Evolutionary conservation across 30 jellyfish, hydroid and myxozoan genomes (phyloP), one percentile per base, ranked within the genome.

Genomic region (Catostylus mosaicus): DNA sequence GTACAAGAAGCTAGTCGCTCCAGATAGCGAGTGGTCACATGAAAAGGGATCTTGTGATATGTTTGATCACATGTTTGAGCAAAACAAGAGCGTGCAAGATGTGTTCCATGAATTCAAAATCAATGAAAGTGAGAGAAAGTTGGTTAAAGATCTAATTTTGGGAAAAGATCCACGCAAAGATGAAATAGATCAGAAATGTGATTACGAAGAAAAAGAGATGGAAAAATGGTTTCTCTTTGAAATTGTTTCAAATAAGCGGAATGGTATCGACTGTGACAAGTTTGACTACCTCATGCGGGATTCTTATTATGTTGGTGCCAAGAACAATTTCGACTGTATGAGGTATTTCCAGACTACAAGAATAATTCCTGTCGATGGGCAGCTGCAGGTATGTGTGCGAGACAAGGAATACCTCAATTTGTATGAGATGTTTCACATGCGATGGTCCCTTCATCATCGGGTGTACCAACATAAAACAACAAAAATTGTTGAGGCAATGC

Each of bases 361-460:
- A 29, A 80, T 89, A 19, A 67, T 89, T 11, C 76, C 74, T 12
- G 93, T 88, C 20, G 97, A 89, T 70, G 88, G 77, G 1, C 96
- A 87, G 47, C 63, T 82, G 0, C 91, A 82, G 56, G 67, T 89
- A 20, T 89, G 97, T 35, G 86, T 63, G 1, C 57, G 95, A 34
- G 95, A 89, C 56, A 89, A 89, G 68, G 95, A 82, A 37, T 36
- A 30, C 40, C 76, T 89, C 38, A 83, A 89, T 62, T 23, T 82
- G 57, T 80, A 89, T 77, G 97, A 89, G 79, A 19, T 89, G 84
- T 89, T 89, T 67, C 95, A 89, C 79, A 73, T 71, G 48, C 47
- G 97, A 60, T 89, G 97, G 97, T 80, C 95, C 4, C 79, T 89
- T 16, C 97, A 89, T 57, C 95, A 82, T 69, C 71, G 87, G 16